Conservation (phyloP, 2,113 vertebrate species). For the Oceanodroma tethys region DNA sequence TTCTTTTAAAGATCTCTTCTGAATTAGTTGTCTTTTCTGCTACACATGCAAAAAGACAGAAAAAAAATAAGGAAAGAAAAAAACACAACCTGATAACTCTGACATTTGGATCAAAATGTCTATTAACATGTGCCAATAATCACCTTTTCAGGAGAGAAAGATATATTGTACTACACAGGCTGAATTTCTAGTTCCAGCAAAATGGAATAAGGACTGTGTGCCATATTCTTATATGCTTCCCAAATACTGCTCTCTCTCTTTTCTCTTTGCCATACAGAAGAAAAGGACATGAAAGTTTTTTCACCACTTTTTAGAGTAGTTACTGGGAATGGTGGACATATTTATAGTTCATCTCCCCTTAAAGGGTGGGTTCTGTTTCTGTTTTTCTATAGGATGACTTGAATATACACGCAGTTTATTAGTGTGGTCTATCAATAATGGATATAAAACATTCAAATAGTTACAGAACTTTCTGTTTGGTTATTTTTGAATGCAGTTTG, state of each 20-base stretch:
- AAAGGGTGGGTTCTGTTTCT: neutral
- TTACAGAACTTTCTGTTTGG: neutral
- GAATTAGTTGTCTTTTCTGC: neutral
- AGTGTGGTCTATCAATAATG: neutral
- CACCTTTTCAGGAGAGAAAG: neutral
- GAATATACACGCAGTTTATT: neutral
- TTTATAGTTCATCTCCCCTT: neutral
- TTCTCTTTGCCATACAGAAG: neutral
- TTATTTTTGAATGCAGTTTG: neutral
- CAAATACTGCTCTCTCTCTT: neutral
- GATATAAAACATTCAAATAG: neutral
- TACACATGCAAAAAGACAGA: neutral
- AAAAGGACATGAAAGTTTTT: neutral
- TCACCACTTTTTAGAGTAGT: neutral
- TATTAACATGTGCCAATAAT: neutral
- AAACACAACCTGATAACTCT: accelerated
- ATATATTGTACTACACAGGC: neutral
- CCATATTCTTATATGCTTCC: neutral
- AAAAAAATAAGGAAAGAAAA: neutral
- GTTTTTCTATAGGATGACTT: neutral
- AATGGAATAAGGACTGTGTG: neutral
- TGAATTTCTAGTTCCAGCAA: neutral
- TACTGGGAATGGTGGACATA: neutral
- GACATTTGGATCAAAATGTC: neutral
- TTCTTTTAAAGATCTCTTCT: neutral